Base-by-base conservation (phyloP, 2,113 vertebrate genomes). In the Paraplagusia blochii region DNA sequence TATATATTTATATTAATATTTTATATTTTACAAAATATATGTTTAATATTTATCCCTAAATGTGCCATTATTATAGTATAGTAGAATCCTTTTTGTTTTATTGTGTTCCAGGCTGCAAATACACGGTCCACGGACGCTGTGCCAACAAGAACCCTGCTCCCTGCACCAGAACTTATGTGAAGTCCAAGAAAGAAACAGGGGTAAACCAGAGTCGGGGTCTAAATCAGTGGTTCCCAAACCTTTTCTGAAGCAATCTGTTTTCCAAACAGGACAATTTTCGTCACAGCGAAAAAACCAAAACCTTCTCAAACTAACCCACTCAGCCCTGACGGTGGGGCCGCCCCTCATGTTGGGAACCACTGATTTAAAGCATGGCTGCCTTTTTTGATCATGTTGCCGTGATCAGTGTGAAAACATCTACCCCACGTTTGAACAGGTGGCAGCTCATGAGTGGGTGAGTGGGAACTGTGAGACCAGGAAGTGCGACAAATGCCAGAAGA, bases 121-220 rank as follows among this genome's bases (percentile, higher is more conserved):
- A 92, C 84, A 93, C 91, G 0, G 94, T 95, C 11, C 95, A 97
- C 2, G 94, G 95, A 11, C 93, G 92, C 43, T 95, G 95, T 69
- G 93, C 94, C 45, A 94, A 94, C 84, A 92, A 86, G 66, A 94
- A 92, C 34, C 86, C 88, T 1, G 83, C 86, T 13, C 93, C 90
- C 36, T 95, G 95, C 70, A 88, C 92, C 82, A 91, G 90, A 87
- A 98, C 94, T 19, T 96, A 95, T 16, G 94, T 94, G 72, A 98
- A 94, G 85, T 94, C 91, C 57, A 94, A 92, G 77, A 92, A 92
- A 68, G 95, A 98, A 69, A 91, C 92, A 3, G 93, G 92, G 85
- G 95, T 98, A 89, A 80, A 91, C 75, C 15, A 12, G 4, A 3
- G 42, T 70, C 62, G 63, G 61, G 44, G 58, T 54, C 36, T 29